Evolutionary conservation across 2,888 invertebrate species (phyloP).

Genomic region (Eupithecia subumbrata): DNA sequence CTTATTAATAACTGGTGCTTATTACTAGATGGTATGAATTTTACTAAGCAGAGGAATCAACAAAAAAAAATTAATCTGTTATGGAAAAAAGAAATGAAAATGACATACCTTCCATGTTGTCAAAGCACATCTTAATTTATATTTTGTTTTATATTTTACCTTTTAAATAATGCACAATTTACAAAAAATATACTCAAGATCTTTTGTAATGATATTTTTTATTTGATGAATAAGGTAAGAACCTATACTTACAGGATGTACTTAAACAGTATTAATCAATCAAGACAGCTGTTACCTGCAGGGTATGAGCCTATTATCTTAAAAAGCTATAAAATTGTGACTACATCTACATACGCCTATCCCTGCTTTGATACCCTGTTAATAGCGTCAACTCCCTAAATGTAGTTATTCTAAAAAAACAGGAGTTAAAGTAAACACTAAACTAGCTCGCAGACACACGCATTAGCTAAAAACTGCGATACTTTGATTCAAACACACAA

Average conservation of each 20-base stretch:
- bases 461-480: not conserved
- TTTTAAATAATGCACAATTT: not conserved
- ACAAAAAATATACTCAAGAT: slow-evolving; percentile 2
- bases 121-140: not conserved
- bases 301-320: not conserved
- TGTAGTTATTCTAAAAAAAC: not conserved
- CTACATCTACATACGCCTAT: not conserved
- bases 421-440: not conserved
- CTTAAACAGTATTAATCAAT: not conserved
- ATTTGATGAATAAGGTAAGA: not conserved
- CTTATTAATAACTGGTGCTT: not conserved
- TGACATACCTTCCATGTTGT: not conserved
- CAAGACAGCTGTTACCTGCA: not conserved
- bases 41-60: not conserved
- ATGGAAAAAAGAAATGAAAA: not conserved
- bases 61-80: not conserved
- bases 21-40: not conserved
- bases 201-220: not conserved
- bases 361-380: not conserved
- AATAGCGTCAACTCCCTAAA: not conserved
- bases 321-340: not conserved
- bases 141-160: not conserved
- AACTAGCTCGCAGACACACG: not conserved
- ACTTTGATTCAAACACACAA: not conserved
- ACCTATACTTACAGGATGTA: not conserved